phyloP scores from a whole-genome alignment of 2,113 vertebrate genomes.

The Phyllostomus discolor region DNA sequence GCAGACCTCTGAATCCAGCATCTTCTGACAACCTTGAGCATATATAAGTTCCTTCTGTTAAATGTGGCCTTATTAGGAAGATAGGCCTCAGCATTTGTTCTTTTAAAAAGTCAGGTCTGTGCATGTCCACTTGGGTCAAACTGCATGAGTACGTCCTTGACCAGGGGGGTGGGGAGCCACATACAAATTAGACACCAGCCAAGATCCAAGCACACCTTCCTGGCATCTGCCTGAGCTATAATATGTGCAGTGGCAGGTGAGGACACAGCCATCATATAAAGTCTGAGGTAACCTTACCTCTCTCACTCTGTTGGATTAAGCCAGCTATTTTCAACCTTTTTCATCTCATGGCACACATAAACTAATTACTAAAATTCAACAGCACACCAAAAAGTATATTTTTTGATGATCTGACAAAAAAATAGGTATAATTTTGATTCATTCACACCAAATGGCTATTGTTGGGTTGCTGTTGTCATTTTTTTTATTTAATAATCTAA shows the following conservation, averaged over 20 bases:
- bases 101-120: not conserved
- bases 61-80: not conserved
- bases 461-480: not conserved
- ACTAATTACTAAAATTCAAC: not conserved
- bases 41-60: not conserved
- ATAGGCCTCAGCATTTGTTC: not conserved
- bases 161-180: not conserved
- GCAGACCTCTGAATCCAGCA: not conserved
- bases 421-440: not conserved
- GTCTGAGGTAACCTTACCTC: not conserved
- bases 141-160: not conserved
- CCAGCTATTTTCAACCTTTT: not conserved
- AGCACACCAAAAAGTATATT: not conserved
- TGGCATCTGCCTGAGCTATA: not conserved
- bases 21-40: not conserved
- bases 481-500: not conserved
- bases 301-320: not conserved
- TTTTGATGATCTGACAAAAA: not conserved
- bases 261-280: not conserved
- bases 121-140: not conserved
- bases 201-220: not conserved
- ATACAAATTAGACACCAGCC: not conserved
- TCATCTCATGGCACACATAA: not conserved
- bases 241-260: not conserved
- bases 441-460: not conserved